Base-by-base conservation (phyloP, 2,797 vertebrate genomes). In the Gastrophryne carolinensis region DNA sequence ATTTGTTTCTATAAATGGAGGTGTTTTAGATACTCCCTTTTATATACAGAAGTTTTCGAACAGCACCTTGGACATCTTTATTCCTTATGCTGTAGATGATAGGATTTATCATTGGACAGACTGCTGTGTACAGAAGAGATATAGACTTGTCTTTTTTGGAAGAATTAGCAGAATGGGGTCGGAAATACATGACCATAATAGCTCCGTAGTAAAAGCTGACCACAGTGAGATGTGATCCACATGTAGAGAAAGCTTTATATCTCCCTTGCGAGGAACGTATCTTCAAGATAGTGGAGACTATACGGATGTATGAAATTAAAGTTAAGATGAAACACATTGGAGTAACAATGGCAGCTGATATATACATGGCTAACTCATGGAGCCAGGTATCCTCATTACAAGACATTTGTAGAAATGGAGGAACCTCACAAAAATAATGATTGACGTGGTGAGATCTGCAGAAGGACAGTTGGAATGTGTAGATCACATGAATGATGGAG, bases 341-440 rank as follows among this genome's bases (percentile, higher is more conserved):
- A 2, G 34, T 24, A 29, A 44, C 44, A 1, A 70, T 10, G 5
- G 47, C 15, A 7, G 52, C 67, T 24, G 47, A 70, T 21, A 70
- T 44, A 12, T 10, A 35, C 6, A 70, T 8, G 11, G 41, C 17
- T 21, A 50, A 9, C 5, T 50, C 23, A 34, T 69, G 56, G 27
- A n/a, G 9, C n/a, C n/a, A n/a, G 23, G 32, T 10, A 13, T 21
- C 58, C 15, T 70, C 35, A 44, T 34, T 19, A 26, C 67, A 70
- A 9, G 67, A 70, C 23, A 70, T 24, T 6, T 15, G 26, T 4
- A 69, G 32, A 11, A 69, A 27, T 10, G 66, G 66, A 39, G 66
- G 50, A 2, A 56, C 13, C 35, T 69, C 66, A 69, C 66, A 69
- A 21, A 37, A 69, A 23, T 26, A 69, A 69, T 70, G 52, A 0